phyloP scores from a whole-genome alignment of 2,888 invertebrate species.

The Tuberolachnus salignus region DNA sequence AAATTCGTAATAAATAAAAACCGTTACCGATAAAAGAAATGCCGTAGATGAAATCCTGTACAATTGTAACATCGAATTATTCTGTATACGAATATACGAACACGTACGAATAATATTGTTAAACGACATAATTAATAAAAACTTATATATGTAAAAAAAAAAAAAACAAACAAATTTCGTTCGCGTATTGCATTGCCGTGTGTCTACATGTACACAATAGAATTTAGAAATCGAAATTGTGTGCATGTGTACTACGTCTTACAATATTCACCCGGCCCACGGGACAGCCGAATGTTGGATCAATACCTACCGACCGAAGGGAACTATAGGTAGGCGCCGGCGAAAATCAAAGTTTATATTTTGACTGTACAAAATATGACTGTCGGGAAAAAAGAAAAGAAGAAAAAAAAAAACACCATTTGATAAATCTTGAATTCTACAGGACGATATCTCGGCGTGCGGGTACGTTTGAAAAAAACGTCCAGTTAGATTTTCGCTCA shows the following conservation, averaged over 20 bases:
- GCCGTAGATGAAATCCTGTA: not conserved
- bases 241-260: constrained; percentile 2
- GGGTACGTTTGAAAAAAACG: too few relatives aligned
- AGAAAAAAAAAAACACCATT: constrained; percentile 30
- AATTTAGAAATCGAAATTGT: constrained; percentile 36
- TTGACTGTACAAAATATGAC: constrained; percentile 25
- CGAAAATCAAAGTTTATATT: constrained; percentile 51
- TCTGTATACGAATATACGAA: not conserved
- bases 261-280: constrained; percentile 33
- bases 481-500: too few relatives aligned
- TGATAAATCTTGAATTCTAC: too few relatives aligned
- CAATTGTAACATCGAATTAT: not conserved
- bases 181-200: not conserved
- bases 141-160: not conserved
- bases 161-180: not conserved
- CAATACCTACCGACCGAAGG: constrained; percentile 41
- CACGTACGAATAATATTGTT: too few relatives aligned
- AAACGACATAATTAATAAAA: too few relatives aligned
- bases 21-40: not conserved
- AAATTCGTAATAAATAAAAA: not conserved
- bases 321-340: constrained; percentile 33
- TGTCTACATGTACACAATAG: constrained; percentile 4
- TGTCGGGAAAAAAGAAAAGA: too few relatives aligned
- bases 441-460: too few relatives aligned
- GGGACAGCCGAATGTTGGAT: constrained; percentile 45